Evolutionary conservation across 2,888 invertebrate genomes (phyloP), one percentile per base, ranked within the genome.

Genomic region (Drosophila merina): DNA sequence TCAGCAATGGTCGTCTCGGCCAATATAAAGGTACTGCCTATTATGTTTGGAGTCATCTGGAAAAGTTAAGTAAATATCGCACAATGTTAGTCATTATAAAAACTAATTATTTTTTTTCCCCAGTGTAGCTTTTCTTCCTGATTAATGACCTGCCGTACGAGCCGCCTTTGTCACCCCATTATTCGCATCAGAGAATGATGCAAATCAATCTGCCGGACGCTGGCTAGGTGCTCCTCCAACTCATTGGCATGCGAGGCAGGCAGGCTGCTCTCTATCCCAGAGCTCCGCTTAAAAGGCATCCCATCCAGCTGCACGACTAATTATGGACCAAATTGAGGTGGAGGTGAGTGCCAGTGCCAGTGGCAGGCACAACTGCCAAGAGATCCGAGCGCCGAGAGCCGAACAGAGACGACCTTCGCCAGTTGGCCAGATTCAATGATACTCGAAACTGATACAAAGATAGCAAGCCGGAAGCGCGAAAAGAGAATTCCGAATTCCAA

Each of bases 1-100:
- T 89, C 82, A 57, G 87, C 81, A 64, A 92, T 88, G 14, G 91
- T 86, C 12, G 93, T 91, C 80, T 93, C 93, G 14, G 92, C 92
- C 71, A 94, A 89, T 77, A 94, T 93, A 50, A 94, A 90, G 50
- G 94, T 93, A 79, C 92, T 93, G 69, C 94, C 94, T 87, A 94
- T 93, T 58, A 94, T 89, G 89, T 94, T 94, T 52, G 94, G 94
- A 71, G 94, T 93, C 95, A 94, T 94, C 81, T 90, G 76, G 50
- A 88, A 77, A 36, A n/a, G 2, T 33, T 31, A 4, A 36, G 2
- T 6, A 36, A n/a, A 36, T 2, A 36, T 14, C 14, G 14, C 14
- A 14, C 14, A 10, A 36, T 33, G 1, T 31, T 1, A 20, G 7
- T 1, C 7, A 9, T 33, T 9, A 3, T 33, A 14, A 14, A 14